Evolutionary conservation across 1,140 invertebrate genomes (phyloP).

Genomic region (Hyles euphorbiae): DNA sequence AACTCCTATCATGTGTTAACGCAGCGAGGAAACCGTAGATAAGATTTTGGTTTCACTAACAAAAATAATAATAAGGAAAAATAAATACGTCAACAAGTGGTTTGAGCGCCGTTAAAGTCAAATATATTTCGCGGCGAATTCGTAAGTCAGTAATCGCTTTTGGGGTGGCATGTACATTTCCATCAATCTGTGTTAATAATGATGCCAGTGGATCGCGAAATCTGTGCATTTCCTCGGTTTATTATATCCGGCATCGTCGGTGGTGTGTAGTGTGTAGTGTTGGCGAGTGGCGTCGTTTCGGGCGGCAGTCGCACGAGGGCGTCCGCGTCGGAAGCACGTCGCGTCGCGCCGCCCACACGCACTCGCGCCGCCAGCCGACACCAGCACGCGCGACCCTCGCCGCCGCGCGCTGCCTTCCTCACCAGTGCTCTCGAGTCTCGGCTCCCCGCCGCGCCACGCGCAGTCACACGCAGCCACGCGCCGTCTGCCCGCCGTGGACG

Average conservation of each 20-base stretch:
- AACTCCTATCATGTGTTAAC: too few species aligned
- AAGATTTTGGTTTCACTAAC: too few species aligned
- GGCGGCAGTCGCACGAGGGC: conserved; percentile 56
- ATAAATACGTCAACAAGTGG: too few species aligned
- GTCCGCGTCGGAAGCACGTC: conserved; percentile 44
- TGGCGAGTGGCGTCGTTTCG: conserved; percentile 6
- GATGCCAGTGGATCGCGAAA: conserved; percentile 43
- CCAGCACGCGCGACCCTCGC: conserved; percentile 11
- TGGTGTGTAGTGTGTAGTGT: not conserved
- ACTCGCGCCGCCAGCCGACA: not conserved
- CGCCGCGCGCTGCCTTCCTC: conserved; percentile 10
- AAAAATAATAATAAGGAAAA: too few species aligned
- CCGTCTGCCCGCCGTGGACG: conserved; percentile 18
- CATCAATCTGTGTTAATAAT: conserved; percentile 41
- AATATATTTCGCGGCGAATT: too few species aligned
- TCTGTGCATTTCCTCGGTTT: conserved; percentile 54
- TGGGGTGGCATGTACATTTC: conserved; percentile 17
- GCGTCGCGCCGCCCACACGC: conserved; percentile 16
- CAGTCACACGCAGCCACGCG: not conserved
- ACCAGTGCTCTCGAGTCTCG: conserved; percentile 15
- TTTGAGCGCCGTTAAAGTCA: too few species aligned
- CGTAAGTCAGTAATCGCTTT: not conserved
- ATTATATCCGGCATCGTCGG: conserved; percentile 31
- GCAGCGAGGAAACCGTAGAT: too few species aligned
- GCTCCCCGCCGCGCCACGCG: conserved; percentile 14